Evolutionary conservation across 2,888 invertebrate genomes (phyloP), one percentile per base, ranked within the genome.

Genomic region (Eustalomyia histrio): DNA sequence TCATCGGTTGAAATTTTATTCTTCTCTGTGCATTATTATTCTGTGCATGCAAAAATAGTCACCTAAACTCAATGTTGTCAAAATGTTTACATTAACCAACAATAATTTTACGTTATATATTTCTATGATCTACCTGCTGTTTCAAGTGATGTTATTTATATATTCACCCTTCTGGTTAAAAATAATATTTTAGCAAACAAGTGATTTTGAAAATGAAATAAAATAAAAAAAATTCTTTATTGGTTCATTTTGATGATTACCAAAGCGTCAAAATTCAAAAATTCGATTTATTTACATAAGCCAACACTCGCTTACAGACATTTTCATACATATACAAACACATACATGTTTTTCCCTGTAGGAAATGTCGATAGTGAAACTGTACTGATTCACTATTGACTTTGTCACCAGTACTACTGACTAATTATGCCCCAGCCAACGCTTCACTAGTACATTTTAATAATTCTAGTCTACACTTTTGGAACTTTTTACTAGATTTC

Each of bases 201-300:
- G 52, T 71, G 60, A 72, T 50, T 67, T 67, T 24, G 3, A 24
- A 24, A 3, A 3, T 24, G 2, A n/a, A n/a, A n/a, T n/a, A n/a
- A n/a, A 21, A 21, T 3, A 63, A 53, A n/a, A 75, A 43, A 53
- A 17, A 58, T 71, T 64, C 39, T n/a, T 57, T 63, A 14, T 18
- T 67, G 69, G 47, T 64, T 69, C 39, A 60, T 16, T 80, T 78
- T 81, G 52, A 71, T 69, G 74, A 63, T 63, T 75, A 78, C 57
- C 69, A 78, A 78, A 81, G 67, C 81, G 71, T 81, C 78, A 75
- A 81, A 81, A 74, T 52, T 81, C 74, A 71, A 74, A 81, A 78
- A 81, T 81, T 75, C 67, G 74, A 78, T 78, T 78, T 78, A 71
- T 78, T 69, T 68, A 72, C 71, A 67, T 53, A 67, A 33, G 55